phyloP scores from a whole-genome alignment of 2,888 invertebrate species.

The Branchipolynoe longqiensis region DNA sequence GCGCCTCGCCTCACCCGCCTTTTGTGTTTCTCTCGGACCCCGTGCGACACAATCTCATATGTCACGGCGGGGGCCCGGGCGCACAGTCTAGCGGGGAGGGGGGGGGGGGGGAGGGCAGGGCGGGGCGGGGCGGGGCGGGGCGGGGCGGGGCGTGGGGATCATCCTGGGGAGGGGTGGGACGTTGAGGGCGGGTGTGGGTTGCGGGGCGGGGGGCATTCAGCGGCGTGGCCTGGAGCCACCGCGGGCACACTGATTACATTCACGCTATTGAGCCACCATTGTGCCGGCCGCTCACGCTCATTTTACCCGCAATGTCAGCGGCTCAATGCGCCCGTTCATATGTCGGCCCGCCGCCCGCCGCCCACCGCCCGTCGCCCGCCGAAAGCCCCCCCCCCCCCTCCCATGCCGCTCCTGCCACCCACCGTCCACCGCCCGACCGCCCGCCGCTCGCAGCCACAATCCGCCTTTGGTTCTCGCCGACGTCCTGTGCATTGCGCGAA shows the following conservation, averaged over 20 bases:
- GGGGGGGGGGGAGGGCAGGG: too few species aligned
- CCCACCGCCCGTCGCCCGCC: not conserved
- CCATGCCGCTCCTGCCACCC: not conserved
- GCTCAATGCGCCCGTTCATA: conserved; percentile 38
- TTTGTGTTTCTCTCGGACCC: conserved; percentile 34
- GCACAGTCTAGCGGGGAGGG: too few species aligned
- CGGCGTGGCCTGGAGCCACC: not conserved
- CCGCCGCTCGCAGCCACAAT: conserved; percentile 20
- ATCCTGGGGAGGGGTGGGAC: too few species aligned
- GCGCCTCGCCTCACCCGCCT: not conserved
- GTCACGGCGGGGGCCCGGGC: too few species aligned
- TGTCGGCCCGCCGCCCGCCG: too few species aligned
- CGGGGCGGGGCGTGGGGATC: not conserved
- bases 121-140: not conserved
- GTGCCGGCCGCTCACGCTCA: conserved; percentile 34
- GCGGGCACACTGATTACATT: conserved; percentile 34
- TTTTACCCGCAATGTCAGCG: conserved; percentile 49
- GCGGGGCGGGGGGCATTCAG: conserved; percentile 40
- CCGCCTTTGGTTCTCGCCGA: conserved; percentile 37
- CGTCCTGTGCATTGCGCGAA: conserved; percentile 51
- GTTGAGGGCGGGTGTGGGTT: too few species aligned
- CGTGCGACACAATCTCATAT: conserved; percentile 48
- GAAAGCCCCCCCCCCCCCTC: not conserved
- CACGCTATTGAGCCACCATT: conserved; percentile 50
- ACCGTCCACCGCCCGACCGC: not conserved